Conservation (phyloP, 2,797 vertebrate genomes). For the Taeniopygia guttata region DNA sequence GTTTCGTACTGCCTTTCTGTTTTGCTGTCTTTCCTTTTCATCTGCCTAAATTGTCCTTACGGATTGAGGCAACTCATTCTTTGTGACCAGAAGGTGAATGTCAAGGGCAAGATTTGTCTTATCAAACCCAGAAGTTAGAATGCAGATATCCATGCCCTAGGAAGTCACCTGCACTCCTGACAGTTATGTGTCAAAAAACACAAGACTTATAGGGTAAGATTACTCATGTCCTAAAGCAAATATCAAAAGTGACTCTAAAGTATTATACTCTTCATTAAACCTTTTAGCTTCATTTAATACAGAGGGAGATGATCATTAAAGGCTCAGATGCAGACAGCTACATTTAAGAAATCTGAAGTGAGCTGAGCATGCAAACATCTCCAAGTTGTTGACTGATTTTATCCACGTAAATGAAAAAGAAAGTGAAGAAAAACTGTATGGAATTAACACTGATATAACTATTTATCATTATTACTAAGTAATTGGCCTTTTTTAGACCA, state of each 20-base stretch:
- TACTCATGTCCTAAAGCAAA: background rate
- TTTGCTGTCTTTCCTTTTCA: background rate
- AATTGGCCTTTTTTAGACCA: background rate
- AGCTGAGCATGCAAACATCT: background rate
- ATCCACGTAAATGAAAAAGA: background rate
- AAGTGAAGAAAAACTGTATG: background rate
- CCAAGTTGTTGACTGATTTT: background rate
- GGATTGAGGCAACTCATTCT: background rate
- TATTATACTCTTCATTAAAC: background rate
- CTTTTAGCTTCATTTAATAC: background rate
- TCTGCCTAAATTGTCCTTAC: background rate
- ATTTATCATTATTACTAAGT: background rate
- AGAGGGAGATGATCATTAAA: background rate
- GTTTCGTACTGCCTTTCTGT: background rate
- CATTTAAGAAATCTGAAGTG: background rate
- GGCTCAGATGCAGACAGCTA: background rate
- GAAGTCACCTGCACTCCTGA: background rate
- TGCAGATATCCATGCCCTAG: background rate
- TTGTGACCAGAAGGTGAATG: background rate
- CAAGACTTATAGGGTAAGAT: background rate
- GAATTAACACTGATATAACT: background rate
- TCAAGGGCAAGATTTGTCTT: background rate
- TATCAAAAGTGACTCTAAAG: background rate
- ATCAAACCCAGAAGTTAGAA: background rate
- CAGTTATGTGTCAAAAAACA: background rate